Evolutionary conservation across 2,797 vertebrate genomes (phyloP).

Genomic region (Adrianichthys oophorus): DNA sequence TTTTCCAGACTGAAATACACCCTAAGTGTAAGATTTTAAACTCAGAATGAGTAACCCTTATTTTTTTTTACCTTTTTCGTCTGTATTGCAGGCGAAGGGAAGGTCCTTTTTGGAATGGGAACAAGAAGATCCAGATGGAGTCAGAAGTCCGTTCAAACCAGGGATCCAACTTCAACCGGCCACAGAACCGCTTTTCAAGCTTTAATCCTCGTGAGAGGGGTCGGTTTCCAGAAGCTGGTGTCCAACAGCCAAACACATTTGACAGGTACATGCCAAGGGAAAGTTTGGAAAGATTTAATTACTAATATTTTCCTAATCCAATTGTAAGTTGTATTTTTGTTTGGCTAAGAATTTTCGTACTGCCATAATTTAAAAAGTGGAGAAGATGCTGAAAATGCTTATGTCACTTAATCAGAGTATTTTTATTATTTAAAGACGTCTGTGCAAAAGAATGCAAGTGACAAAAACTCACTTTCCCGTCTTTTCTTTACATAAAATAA

Average conservation of each 20-base stretch:
- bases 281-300: background rate
- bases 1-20: no score
- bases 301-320: background rate
- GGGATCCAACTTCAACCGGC: constrained; percentile 88
- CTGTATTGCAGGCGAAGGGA: constrained; percentile 82
- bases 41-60: no score
- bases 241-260: constrained; percentile 83
- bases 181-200: constrained; percentile 91
- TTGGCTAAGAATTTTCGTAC: no score
- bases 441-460: no score
- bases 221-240: constrained; percentile 84
- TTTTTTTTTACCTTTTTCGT: background rate
- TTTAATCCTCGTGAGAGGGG: constrained; percentile 88
- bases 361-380: no score
- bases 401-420: no score
- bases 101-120: constrained; percentile 91
- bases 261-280: constrained; percentile 80
- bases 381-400: no score
- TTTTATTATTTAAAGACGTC: no score
- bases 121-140: constrained; percentile 90
- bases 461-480: no score
- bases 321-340: background rate
- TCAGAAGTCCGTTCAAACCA: constrained; percentile 87
- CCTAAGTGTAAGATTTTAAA: no score
- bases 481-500: no score